These are phyloP conservation scores for Myiagra hebetior DNA, from an alignment of 2,113 vertebrate genomes.

Conservation along the genomic window DNA sequence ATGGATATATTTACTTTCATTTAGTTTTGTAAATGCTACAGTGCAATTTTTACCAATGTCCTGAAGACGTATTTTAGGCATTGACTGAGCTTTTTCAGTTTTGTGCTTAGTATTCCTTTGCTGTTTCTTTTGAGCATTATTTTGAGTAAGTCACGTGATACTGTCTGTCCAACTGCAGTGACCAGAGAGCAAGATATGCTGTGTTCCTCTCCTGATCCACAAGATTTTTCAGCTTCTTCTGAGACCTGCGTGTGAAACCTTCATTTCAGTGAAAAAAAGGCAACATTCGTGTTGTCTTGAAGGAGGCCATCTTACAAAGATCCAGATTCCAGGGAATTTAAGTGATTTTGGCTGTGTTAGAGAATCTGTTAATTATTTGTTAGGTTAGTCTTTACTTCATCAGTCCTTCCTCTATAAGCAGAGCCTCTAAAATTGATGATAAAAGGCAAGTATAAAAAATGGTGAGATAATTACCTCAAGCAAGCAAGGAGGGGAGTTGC, in stretches of 20 bases:
- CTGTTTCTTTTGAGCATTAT: background rate
- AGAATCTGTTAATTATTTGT: background rate
- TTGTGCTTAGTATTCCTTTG: rapidly evolving
- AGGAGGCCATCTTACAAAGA: background rate
- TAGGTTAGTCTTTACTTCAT: background rate
- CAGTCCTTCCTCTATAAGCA: background rate
- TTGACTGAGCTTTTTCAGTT: background rate
- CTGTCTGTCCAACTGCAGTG: background rate
- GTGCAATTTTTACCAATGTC: background rate
- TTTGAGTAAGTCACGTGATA: rapidly evolving
- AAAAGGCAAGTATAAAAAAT: background rate
- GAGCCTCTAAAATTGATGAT: background rate
- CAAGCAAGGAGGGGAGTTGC: background rate
- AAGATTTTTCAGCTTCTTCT: background rate
- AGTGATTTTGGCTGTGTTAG: background rate
- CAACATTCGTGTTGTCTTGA: background rate
- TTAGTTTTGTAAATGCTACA: background rate
- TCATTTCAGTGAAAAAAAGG: background rate
- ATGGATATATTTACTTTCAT: background rate
- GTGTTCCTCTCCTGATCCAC: background rate
- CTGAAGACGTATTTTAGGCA: background rate
- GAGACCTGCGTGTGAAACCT: background rate
- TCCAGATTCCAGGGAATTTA: background rate
- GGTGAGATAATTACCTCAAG: background rate
- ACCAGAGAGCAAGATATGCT: background rate